Evolutionary conservation across 2,888 invertebrate species (phyloP), one percentile per base, ranked within the genome.

Genomic region (Halictus quadricinctus): DNA sequence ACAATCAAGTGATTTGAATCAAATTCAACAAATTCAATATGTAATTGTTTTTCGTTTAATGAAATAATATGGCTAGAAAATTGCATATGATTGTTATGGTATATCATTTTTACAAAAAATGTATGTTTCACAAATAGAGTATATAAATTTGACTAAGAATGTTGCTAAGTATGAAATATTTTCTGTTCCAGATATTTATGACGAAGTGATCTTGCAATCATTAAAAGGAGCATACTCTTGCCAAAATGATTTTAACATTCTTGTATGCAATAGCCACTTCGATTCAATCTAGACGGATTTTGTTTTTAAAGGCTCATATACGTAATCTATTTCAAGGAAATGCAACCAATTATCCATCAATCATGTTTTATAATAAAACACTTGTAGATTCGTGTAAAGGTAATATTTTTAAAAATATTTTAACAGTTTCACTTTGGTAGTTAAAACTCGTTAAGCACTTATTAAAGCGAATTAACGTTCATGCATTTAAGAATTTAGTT

Each of bases 231-330:
- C 15, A 15, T 3, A 69, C 77, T 29, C 58, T 69, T 48, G 64
- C 50, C 58, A 85, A 83, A 90, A 97, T 97, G 97, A 95, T 98
- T 94, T 96, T 98, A 91, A 98, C 98, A 64, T 95, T 98, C 78
- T 97, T 97, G 95, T 98, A 98, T 94, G 97, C 97, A 95, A 97
- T 97, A 93, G 97, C 98, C 92, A 98, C 98, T 87, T 96, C 97
- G 94, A 95, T 97, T 90, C 98, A 97, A 95, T 97, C 97, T 93
- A 97, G 97, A 97, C 96, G 97, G 80, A 96, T 98, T 87, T 96
- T 96, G 77, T 96, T 96, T 46, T 96, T 97, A 86, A 96, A 96
- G 92, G 96, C 96, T 91, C 97, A 97, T 91, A 95, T 98, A 75
- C 95, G 96, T 69, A 83, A 86, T 29, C 85, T 92, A 48, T 88